Conservation (phyloP, 2,113 vertebrate genomes). For the Apistogramma diplotaenia region DNA sequence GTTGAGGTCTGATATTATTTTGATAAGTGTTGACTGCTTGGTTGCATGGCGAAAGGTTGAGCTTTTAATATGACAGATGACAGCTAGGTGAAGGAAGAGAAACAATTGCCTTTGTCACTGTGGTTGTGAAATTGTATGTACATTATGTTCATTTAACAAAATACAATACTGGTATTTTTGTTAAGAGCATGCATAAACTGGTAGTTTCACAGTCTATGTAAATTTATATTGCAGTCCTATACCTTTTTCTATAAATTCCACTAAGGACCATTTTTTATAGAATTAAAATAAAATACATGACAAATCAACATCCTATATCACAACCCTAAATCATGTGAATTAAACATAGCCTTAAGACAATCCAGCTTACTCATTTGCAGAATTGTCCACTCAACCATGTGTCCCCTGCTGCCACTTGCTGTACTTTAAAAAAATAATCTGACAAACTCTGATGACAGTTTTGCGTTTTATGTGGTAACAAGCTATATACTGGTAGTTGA, state of each 20-base stretch:
- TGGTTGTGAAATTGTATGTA: constrained; percentile 3
- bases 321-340: neutral
- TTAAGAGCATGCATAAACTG: neutral
- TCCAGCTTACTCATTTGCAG: neutral
- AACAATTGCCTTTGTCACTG: constrained; percentile 2
- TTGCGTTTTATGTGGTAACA: too few relatives aligned
- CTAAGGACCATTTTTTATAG: neutral
- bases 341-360: neutral
- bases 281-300: neutral
- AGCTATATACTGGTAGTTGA: too few relatives aligned
- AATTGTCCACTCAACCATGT: neutral
- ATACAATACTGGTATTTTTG: neutral
- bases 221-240: neutral
- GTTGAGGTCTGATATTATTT: constrained; percentile 29
- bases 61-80: constrained; percentile 49
- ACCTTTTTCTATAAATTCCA: neutral
- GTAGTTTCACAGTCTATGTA: neutral
- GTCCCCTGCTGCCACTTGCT: too few relatives aligned
- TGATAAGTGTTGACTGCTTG: constrained; percentile 24
- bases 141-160: neutral
- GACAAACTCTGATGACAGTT: too few relatives aligned
- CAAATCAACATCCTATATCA: neutral
- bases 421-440: too few relatives aligned
- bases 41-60: constrained; percentile 13
- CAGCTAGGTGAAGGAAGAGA: neutral